Conservation (phyloP, 2,113 vertebrate species). For the Tretioscincus oriximinensis region DNA sequence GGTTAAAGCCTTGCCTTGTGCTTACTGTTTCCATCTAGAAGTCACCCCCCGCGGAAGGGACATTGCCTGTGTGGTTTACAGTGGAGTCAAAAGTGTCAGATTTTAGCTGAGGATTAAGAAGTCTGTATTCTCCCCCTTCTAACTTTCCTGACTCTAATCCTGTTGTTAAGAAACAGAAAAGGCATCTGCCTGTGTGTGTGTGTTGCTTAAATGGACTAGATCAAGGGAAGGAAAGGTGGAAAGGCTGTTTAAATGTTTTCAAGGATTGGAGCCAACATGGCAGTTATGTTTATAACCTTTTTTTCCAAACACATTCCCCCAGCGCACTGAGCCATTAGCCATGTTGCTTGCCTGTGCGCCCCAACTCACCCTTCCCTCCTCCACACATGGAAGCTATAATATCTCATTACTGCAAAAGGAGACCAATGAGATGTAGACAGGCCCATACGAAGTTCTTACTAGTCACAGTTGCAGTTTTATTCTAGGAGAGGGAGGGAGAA, state of each 20-base stretch:
- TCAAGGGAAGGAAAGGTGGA: neutral
- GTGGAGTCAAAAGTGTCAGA: neutral
- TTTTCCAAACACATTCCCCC: conserved; percentile 18
- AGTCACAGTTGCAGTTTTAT: conserved; percentile 17
- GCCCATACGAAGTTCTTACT: conserved; percentile 36
- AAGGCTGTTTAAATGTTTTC: conserved; percentile 6
- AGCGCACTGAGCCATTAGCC: conserved; percentile 42
- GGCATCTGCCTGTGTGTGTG: neutral
- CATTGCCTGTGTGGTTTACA: neutral
- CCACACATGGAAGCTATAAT: conserved; percentile 60
- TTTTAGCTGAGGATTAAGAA: neutral
- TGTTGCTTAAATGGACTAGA: neutral
- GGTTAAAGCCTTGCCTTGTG: neutral
- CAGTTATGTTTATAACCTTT: conserved; percentile 28
- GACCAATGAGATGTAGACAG: conserved; percentile 35
- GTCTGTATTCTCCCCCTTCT: accelerated
- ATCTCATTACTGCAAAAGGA: conserved; percentile 48
- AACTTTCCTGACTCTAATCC: accelerated
- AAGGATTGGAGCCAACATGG: conserved; percentile 5
- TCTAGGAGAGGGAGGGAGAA: too few relatives aligned
- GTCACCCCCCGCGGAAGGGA: neutral
- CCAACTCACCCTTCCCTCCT: neutral
- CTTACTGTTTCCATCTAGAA: neutral
- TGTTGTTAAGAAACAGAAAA: too few relatives aligned
- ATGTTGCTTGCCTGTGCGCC: conserved; percentile 49